phyloP scores from a whole-genome alignment of 2,888 invertebrate species.

The Eristalinus sepulchralis region DNA sequence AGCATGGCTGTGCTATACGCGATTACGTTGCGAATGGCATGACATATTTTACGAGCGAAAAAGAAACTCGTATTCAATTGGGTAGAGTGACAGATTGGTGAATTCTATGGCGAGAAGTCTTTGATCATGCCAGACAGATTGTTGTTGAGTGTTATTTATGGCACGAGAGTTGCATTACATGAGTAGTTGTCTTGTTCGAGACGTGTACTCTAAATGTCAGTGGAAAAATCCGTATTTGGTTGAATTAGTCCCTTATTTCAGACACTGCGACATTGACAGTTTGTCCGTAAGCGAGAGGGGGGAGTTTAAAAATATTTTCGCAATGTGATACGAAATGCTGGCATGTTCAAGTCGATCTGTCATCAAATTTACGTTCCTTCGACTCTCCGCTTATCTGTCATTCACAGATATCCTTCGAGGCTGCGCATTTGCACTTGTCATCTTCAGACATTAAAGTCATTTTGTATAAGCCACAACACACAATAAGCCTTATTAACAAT shows the following conservation, averaged over 20 bases:
- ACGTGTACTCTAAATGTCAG: not conserved
- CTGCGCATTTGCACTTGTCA: constrained; percentile 31
- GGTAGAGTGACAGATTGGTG: constrained; percentile 63
- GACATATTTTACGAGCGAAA: constrained; percentile 21
- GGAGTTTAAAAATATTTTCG: not conserved
- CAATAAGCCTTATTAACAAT: constrained; percentile 22
- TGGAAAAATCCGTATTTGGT: not conserved
- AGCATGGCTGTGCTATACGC: not conserved
- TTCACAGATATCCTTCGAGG: constrained; percentile 11
- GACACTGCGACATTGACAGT: not conserved
- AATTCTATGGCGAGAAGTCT: constrained; percentile 62
- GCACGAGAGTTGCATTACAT: constrained; percentile 52
- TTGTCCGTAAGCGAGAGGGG: not conserved
- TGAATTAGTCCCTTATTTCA: not conserved
- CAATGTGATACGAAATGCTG: not conserved
- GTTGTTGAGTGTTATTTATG: constrained; percentile 64
- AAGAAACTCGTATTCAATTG: constrained; percentile 30
- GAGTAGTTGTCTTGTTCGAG: not conserved
- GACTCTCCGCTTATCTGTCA: not conserved
- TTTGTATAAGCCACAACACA: constrained; percentile 29
- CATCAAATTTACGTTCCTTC: not conserved
- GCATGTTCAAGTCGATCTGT: not conserved
- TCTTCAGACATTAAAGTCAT: constrained; percentile 32
- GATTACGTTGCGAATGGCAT: constrained; percentile 20
- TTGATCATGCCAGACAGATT: constrained; percentile 70